Evolutionary conservation across 2,113 vertebrate species (phyloP), one percentile per base, ranked within the genome.

Genomic region (Laticauda laticaudata): DNA sequence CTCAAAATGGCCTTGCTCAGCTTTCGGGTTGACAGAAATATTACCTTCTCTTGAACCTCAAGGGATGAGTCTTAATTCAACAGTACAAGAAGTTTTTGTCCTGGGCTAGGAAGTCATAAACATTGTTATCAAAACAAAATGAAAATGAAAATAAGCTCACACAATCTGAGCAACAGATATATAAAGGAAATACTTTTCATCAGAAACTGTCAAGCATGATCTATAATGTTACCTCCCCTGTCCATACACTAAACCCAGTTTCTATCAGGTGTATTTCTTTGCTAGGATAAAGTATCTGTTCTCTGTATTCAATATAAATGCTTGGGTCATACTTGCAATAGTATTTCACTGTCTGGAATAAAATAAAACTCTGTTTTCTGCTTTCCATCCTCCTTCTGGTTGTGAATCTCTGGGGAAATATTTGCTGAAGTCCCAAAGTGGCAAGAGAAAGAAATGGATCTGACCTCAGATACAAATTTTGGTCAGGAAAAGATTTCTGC

Each of bases 401-500:
- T 48, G 54, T 89, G 88, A 85, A 56, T 92, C 92, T 92, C 88
- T 86, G 69, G 86, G 87, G 92, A 90, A 90, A 92, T 92, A 92
- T 92, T 88, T 89, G 87, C 54, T 51, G 54, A 92, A 34, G 34
- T 86, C 20, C 24, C 18, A 26, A 86, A 86, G 55, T 51, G 69
- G 64, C 54, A 34, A 51, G 7, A 57, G 11, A 48, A 92, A 90
- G 53, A 51, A n/a, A 86, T 55, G 89, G 26, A 12, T 29, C 15
- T 64, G 55, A 29, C 69, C 69, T 20, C 59, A 92, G 43, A 51
- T 59, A 59, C 20, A 85, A 86, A 6, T 86, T 85, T 89, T 18
- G 3, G 39, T 48, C 39, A 59, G 29, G 43, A 81, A 14, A 85
- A 6, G 21, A 29, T 55, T 86, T 54, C 39, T 9, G 69, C 43